Percentiles rank a stretch among this genome's conserved stretches.
These are phyloP conservation scores for Polydrusus tereticollis DNA, from an alignment of 2,888 invertebrate genomes.

Conservation along the genomic window DNA sequence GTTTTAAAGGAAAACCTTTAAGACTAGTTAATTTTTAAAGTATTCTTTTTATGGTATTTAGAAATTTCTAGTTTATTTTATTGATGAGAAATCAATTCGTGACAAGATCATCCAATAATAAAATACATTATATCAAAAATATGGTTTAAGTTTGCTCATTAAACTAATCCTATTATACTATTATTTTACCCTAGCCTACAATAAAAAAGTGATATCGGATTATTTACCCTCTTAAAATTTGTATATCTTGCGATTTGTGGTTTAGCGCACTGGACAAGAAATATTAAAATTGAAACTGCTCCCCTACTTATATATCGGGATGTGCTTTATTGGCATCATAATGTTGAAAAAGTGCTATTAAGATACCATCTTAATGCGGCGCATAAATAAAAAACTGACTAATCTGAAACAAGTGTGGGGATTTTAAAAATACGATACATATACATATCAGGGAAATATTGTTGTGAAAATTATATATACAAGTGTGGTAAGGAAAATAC, in stretches of 20 bases:
- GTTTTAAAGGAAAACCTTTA: too few species aligned
- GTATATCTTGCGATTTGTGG: conserved; percentile 37
- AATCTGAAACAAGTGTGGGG: conserved; percentile 59
- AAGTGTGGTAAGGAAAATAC: too few species aligned
- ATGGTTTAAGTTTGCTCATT: conserved; percentile 17
- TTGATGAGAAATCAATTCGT: too few species aligned
- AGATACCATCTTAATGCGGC: conserved; percentile 27
- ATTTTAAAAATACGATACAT: neutral
- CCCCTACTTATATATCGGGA: conserved; percentile 30
- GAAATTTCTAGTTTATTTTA: too few species aligned
- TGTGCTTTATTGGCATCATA: conserved; percentile 34
- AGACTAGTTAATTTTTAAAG: too few species aligned
- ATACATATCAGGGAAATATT: neutral
- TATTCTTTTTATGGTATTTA: too few species aligned
- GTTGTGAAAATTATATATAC: neutral
- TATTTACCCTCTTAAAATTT: conserved; percentile 25
- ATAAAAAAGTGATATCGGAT: conserved; percentile 31
- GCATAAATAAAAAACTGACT: conserved; percentile 55
- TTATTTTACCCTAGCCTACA: conserved; percentile 22
- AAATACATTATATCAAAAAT: neutral
- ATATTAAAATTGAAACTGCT: conserved; percentile 39
- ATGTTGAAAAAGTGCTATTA: conserved; percentile 33
- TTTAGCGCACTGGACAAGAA: conserved; percentile 39
- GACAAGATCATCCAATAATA: too few species aligned
- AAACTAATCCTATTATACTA: conserved; percentile 22